Conservation (phyloP, 2,888 invertebrate genomes). For the Scrobipalpa costella region DNA sequence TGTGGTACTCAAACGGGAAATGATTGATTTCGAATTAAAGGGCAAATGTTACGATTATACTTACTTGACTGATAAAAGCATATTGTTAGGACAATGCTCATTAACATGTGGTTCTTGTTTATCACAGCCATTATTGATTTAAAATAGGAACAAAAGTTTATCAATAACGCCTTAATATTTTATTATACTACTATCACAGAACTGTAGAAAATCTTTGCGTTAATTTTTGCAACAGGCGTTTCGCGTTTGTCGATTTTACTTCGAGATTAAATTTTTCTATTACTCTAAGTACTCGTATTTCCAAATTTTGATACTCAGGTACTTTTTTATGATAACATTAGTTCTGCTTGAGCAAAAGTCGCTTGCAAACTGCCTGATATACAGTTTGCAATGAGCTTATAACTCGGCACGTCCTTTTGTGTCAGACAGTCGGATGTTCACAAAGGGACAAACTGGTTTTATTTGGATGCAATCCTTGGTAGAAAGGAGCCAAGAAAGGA, state of each 20-base stretch:
- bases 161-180: conserved; percentile 6
- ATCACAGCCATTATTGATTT: conserved; percentile 31
- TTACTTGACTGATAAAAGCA: conserved; percentile 50
- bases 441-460: conserved; percentile 52
- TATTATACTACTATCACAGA: background rate
- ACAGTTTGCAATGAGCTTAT: conserved; percentile 50
- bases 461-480: conserved; percentile 46
- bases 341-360: conserved; percentile 43
- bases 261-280: background rate
- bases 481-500: conserved; percentile 49
- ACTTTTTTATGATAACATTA: conserved; percentile 25
- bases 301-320: background rate
- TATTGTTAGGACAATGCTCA: conserved; percentile 46
- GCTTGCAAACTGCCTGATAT: conserved; percentile 46
- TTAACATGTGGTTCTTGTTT: conserved; percentile 37
- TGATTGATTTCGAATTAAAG: background rate
- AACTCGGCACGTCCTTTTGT: conserved; percentile 45
- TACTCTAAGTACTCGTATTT: conserved; percentile 2
- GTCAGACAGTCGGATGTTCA: conserved; percentile 35
- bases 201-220: conserved; percentile 11
- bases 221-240: conserved; percentile 36
- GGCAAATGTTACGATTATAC: conserved; percentile 37
- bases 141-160: background rate
- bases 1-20: background rate
- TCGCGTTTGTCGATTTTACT: background rate